A percentile compares a stretch with the other conserved stretches of the same genome.
Evolutionary conservation across 2,113 vertebrate species (phyloP).

Genomic region (Telmatochromis sp.): DNA sequence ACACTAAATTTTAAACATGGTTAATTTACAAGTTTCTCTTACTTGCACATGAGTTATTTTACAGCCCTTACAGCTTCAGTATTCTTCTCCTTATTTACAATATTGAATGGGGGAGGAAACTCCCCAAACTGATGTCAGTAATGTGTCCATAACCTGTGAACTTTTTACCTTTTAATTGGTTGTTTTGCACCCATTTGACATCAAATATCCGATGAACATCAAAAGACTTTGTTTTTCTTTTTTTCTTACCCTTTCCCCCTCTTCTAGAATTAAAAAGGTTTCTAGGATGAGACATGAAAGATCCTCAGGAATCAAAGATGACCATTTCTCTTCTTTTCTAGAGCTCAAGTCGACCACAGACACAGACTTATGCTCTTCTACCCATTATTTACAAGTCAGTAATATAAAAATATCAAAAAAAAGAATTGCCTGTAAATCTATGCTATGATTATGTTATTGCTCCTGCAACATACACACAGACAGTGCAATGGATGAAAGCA

Average conservation of each 20-base stretch:
- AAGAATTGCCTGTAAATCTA: neutral
- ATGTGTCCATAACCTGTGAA: neutral
- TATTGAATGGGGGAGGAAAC: neutral
- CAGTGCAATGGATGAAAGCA: neutral
- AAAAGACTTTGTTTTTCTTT: neutral
- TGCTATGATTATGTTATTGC: neutral
- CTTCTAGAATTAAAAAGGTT: neutral
- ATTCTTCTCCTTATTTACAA: accelerated
- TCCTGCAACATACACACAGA: neutral
- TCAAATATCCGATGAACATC: neutral
- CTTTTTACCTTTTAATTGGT: neutral
- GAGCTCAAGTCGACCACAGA: neutral
- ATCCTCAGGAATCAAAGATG: accelerated
- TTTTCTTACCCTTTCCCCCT: neutral
- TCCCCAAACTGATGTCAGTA: no score
- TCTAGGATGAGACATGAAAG: accelerated
- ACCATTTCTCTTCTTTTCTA: neutral
- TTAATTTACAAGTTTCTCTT: neutral
- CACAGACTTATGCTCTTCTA: neutral
- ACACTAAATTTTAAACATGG: neutral
- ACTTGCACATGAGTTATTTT: neutral
- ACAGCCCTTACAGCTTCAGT: accelerated
- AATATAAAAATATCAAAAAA: neutral
- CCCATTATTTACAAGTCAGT: neutral
- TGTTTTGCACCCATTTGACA: neutral